phyloP scores from a whole-genome alignment of 2,888 invertebrate species.

The Drosophila antonietae region DNA sequence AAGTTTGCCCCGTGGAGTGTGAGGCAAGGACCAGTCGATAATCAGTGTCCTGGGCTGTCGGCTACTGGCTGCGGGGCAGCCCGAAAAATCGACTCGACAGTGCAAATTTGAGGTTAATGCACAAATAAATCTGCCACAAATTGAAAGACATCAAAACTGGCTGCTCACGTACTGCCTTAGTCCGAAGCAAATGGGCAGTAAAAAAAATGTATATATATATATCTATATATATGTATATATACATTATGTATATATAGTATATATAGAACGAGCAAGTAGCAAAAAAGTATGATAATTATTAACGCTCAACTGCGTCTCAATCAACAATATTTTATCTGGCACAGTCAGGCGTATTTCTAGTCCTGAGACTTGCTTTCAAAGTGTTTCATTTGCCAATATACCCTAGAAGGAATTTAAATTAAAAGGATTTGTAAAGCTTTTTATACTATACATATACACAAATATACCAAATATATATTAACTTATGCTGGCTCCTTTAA shows the following conservation, averaged over 20 bases:
- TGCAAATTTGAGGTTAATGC: constrained; percentile 77
- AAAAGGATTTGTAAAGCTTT: too few species aligned
- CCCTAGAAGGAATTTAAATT: constrained; percentile 2
- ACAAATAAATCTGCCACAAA: constrained; percentile 76
- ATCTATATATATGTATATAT: constrained; percentile 10
- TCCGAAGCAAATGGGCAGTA: constrained; percentile 7
- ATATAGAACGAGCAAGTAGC: constrained; percentile 24
- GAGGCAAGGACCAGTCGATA: constrained; percentile 52
- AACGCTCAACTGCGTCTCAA: constrained; percentile 76
- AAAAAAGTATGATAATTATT: constrained; percentile 69
- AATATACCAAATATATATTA: not conserved
- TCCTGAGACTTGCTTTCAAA: constrained; percentile 7
- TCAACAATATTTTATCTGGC: constrained; percentile 76
- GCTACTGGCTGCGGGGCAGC: constrained; percentile 9
- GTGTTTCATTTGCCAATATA: constrained; percentile 11
- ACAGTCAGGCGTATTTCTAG: constrained; percentile 41
- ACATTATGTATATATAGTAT: constrained; percentile 8
- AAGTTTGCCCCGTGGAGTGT: constrained; percentile 26
- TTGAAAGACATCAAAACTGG: constrained; percentile 71
- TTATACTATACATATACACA: too few species aligned
- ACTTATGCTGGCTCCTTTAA: not conserved
- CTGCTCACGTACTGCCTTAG: constrained; percentile 45
- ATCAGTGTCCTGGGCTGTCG: constrained; percentile 46
- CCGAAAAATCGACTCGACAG: constrained; percentile 57
- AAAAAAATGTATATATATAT: constrained; percentile 9